Percentiles rank a stretch among this genome's conserved stretches.
These are phyloP conservation scores for Macaca fascicularis DNA, from an alignment of 2,113 vertebrate species.

Conservation along the genomic window T2T-MFA8v1.1 NC_088388.1:25611001-25611500, in stretches of 20 bases:
- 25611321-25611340: slow-evolving; percentile 19
- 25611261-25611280: slow-evolving; percentile 76
- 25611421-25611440: neutral
- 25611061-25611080: neutral
- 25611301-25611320: slow-evolving; percentile 24
- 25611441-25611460: neutral
- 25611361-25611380: no score
- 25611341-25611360: neutral
- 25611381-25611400: neutral
- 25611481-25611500: neutral
- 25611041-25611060: neutral
- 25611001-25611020: neutral
- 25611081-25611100: neutral
- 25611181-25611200: neutral
- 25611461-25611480: neutral
- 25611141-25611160: neutral
- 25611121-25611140: neutral
- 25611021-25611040: neutral
- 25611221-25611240: neutral
- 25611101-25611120: neutral
- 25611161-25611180: neutral
- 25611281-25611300: slow-evolving; percentile 71
- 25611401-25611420: neutral
- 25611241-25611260: slow-evolving; percentile 58
- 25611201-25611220: neutral